Conservation (phyloP, 2,888 invertebrate species). For the Hoplodrina blanda region DNA sequence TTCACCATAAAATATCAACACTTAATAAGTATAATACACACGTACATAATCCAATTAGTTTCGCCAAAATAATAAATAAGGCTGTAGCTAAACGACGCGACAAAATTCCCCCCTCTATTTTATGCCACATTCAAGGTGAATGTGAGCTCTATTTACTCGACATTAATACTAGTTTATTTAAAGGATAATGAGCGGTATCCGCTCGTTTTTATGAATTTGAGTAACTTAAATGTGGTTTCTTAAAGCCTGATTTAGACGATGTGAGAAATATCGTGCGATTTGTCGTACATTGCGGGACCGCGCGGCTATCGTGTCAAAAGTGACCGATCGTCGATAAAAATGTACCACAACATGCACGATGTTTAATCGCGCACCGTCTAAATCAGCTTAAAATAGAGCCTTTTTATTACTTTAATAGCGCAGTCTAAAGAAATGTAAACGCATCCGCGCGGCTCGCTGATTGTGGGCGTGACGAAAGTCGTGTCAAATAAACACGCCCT, state of each 20-base stretch:
- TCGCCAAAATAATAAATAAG: slow-evolving; percentile 43
- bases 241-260: neutral
- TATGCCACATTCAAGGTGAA: neutral
- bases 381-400: neutral
- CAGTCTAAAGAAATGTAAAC: too few species aligned
- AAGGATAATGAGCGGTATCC: neutral
- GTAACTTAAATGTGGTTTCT: neutral
- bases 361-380: too few species aligned
- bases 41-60: slow-evolving; percentile 53
- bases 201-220: neutral
- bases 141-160: neutral
- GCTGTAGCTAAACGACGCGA: slow-evolving; percentile 9
- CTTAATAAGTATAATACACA: slow-evolving; percentile 32
- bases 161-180: neutral
- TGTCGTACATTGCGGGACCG: too few species aligned
- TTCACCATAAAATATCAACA: slow-evolving; percentile 19
- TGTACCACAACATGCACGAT: too few species aligned
- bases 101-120: neutral
- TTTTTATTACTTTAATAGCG: neutral
- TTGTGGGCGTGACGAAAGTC: neutral
- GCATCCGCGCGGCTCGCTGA: neutral
- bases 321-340: too few species aligned
- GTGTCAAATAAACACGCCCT: slow-evolving; percentile 14
- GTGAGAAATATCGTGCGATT: too few species aligned
- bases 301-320: too few species aligned